Base-by-base conservation (phyloP, 2,888 invertebrate species). In the Anthophora plumipes region DNA sequence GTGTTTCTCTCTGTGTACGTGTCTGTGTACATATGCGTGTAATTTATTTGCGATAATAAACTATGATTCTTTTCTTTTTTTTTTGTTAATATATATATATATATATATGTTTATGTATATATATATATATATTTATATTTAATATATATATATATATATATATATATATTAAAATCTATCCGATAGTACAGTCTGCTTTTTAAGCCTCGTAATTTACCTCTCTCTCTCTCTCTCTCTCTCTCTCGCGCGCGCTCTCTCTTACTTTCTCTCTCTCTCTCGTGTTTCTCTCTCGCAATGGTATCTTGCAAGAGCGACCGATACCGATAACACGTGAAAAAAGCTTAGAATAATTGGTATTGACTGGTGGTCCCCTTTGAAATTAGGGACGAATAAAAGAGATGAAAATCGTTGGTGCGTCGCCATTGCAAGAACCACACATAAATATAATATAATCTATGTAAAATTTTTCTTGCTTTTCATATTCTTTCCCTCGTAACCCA, bases 111-210 rank as follows among this genome's bases (percentile, higher is more conserved):
- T 75, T 89, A 83, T 88, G 43, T 88, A 80, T 82, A 86, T 88
- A 85, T 83, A 87, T 86, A 82, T 89, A 85, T 88, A 85, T 90
- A n/a, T n/a, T 78, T 89, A 88, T 88, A 83, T 89, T 83, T 88
- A 83, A 73, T 82, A 80, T 85, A 90, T 92, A 91, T 92, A 91
- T 92, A 91, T 92, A 91, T n/a, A n/a, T n/a, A n/a, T n/a, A n/a
- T n/a, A n/a, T n/a, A n/a, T n/a, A n/a, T n/a, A n/a, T 92, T 92
- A 91, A 91, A 92, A 91, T 92, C 92, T 91, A 92, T 92, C 90
- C 88, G 87, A 92, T 93, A 92, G 92, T 92, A 92, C 92, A 93
- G 92, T 92, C 92, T 92, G 93, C 92, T 92, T 92, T 90, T 91
- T 91, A 92, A 93, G 92, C 92, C 92, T 92, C 93, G 90, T 92